Evolutionary conservation across 2,113 vertebrate species (phyloP), one percentile per base, ranked within the genome.

Genomic region (Hiodon tergisus): DNA sequence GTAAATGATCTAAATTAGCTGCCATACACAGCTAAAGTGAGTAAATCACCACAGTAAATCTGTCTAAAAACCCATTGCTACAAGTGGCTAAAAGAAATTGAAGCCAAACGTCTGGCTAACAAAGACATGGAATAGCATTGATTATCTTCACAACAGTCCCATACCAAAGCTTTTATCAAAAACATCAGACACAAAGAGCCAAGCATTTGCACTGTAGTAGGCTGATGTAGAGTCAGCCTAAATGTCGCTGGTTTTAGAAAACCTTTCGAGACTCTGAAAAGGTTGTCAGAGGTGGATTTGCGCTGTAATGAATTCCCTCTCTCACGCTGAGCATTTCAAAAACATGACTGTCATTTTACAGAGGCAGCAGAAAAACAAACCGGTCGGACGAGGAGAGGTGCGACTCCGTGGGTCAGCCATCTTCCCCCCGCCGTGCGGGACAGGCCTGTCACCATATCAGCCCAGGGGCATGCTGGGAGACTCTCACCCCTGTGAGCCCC

Each of bases 391-490:
- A 10, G 46, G 63, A 66, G 16, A 31, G 63, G 46, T 6, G 63
- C n/a, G 17, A 66, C 6, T 7, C 63, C 6, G n/a, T 47, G 16
- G 63, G 46, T 7, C n/a, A 31, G 63, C 16, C 16, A 4, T 66
- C 60, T 14, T 14, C 11, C 60, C n/a, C 10, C 10, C 54, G 54
- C 54, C 54, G 54, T 7, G 54, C 54, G 31, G 31, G 31, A 2
- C 31, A 31, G 31, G 31, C 31, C 31, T 31, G 31, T 31, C 31
- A 31, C 31, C 8, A 47, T 16, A 4, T 47, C 8, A 3, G 3
- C 31, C 31, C 63, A 17, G 48, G 17, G 10, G 62, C 62, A 65
- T 65, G 62, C 62, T 65, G 62, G 62, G 62, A 65, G 62, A 46
- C 31, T 7, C 5, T n/a, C 3, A 17, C n/a, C 11, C 5, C 14